phyloP scores from a whole-genome alignment of 2,113 vertebrate species.

The Nanorana parkeri region DNA sequence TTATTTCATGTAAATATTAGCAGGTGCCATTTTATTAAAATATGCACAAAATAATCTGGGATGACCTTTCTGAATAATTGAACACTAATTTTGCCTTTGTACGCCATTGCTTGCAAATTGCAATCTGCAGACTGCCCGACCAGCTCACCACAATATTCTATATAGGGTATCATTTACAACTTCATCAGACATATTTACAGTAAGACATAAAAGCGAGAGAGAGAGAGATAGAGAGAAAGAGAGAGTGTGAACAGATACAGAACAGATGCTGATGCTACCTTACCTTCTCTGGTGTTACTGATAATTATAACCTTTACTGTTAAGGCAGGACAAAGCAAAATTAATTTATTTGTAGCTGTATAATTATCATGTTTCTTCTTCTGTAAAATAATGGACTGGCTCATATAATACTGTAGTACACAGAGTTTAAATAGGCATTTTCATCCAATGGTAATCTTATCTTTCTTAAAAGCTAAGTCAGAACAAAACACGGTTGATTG shows the following conservation, averaged over 20 bases:
- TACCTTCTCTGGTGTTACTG: conserved; percentile 28
- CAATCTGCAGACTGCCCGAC: conserved; percentile 53
- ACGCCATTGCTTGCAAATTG: conserved; percentile 63
- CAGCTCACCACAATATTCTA: conserved; percentile 59
- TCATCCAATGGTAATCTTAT: conserved; percentile 9
- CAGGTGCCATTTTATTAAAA: conserved; percentile 52
- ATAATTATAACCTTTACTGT: conserved; percentile 46
- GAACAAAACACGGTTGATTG: too few relatives aligned
- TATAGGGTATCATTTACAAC: conserved; percentile 60
- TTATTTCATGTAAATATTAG: conserved; percentile 53
- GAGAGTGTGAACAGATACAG: conserved; percentile 45
- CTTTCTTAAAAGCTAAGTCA: neutral
- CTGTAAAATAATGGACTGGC: neutral
- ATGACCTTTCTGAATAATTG: conserved; percentile 75
- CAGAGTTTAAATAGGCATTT: neutral
- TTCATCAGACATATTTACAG: conserved; percentile 63
- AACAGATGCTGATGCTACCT: conserved; percentile 40
- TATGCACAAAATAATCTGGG: conserved; percentile 63
- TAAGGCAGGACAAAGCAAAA: conserved; percentile 13
- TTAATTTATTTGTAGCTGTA: conserved; percentile 34
- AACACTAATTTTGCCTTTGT: conserved; percentile 68
- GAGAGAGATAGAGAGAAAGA: conserved; percentile 52
- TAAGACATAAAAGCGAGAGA: conserved; percentile 58
- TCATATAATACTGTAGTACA: neutral
- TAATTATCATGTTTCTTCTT: conserved; percentile 32